phyloP scores from a whole-genome alignment of 2,888 invertebrate species.

The Tetheella fluctuosa region DNA sequence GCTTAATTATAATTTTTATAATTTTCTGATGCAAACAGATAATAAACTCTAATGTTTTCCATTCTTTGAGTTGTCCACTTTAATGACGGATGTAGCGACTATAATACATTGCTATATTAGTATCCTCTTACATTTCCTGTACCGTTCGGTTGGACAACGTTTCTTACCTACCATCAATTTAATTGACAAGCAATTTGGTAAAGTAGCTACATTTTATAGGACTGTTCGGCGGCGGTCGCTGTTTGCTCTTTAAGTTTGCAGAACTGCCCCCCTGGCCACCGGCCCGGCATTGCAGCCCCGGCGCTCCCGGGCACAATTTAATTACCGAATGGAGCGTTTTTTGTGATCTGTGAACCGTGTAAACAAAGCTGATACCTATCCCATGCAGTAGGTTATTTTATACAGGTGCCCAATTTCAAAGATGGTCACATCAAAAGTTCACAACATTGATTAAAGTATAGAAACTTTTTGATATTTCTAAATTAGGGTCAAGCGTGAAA shows the following conservation, averaged over 20 bases:
- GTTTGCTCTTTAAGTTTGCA: constrained; percentile 67
- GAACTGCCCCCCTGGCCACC: constrained; percentile 29
- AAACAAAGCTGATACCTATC: constrained; percentile 38
- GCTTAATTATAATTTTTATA: no score
- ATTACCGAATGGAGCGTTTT: constrained; percentile 79
- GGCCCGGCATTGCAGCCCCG: not conserved
- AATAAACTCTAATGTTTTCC: no score
- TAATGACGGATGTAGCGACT: not conserved
- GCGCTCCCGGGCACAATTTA: constrained; percentile 65
- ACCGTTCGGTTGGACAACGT: constrained; percentile 9
- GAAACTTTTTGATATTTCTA: not conserved
- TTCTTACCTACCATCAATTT: constrained; percentile 34
- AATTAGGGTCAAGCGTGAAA: no score
- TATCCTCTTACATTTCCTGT: constrained; percentile 15
- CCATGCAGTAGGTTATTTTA: not conserved
- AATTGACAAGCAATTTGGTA: constrained; percentile 52
- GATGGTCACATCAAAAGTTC: not conserved
- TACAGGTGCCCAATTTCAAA: not conserved
- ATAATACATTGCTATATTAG: not conserved
- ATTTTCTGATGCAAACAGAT: no score
- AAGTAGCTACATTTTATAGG: constrained; percentile 41
- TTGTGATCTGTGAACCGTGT: constrained; percentile 65
- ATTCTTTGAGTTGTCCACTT: not conserved
- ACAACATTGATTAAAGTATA: not conserved
- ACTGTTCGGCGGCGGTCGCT: constrained; percentile 33